Conservation (phyloP, 2,888 invertebrate genomes). For the Andrena haemorrhoa region DNA sequence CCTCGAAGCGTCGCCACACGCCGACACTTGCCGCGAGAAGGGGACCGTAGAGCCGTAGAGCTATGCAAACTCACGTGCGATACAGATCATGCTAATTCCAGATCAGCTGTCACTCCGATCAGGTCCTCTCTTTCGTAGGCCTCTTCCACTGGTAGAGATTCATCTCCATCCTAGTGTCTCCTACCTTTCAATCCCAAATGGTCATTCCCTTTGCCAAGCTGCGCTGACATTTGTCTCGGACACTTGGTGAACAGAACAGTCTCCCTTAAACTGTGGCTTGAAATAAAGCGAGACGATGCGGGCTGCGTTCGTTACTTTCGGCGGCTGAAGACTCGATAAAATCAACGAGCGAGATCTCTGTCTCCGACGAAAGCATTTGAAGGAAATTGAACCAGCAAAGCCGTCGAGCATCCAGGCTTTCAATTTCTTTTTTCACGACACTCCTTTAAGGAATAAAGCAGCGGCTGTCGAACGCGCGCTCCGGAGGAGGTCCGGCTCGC, state of each 20-base stretch:
- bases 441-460: slow-evolving; percentile 47
- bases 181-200: background rate
- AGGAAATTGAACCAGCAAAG: slow-evolving; percentile 14
- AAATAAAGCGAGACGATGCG: no score
- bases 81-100: slow-evolving; percentile 73
- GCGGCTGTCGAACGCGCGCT: slow-evolving; percentile 10
- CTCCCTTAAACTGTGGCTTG: no score
- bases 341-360: no score
- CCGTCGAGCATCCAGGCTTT: background rate
- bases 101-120: slow-evolving; percentile 63
- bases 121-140: background rate
- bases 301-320: no score
- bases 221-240: background rate
- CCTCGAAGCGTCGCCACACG: slow-evolving; percentile 70
- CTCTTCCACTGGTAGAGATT: background rate
- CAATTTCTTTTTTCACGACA: slow-evolving; percentile 35
- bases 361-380: no score
- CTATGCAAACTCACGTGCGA: slow-evolving; percentile 80
- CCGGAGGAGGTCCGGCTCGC: slow-evolving; percentile 38
- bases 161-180: background rate
- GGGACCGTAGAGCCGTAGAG: slow-evolving; percentile 55
- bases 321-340: no score
- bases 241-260: no score
- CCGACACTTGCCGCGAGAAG: slow-evolving; percentile 15
- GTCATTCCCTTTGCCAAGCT: background rate